Percentiles rank a stretch among this genome's conserved stretches.
phyloP scores from a whole-genome alignment of 1,140 invertebrate genomes.

The Brachionus asplanchnoidis region DNA sequence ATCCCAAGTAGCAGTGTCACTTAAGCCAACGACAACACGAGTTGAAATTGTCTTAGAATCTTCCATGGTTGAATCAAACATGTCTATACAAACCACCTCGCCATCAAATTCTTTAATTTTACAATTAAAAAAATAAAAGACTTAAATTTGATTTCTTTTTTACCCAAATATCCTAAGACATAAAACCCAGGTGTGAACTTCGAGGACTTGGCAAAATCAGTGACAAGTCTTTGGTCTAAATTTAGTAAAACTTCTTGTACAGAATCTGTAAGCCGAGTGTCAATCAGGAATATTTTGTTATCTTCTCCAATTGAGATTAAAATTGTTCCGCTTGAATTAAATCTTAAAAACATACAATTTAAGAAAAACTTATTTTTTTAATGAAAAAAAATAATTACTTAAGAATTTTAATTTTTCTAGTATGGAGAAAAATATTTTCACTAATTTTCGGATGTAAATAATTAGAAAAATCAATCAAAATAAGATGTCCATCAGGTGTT shows the following conservation, averaged over 20 bases:
- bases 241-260: background rate
- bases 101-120: conserved; percentile 19
- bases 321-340: conserved; percentile 34
- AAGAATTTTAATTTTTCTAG: background rate
- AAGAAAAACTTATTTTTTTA: too few species aligned
- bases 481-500: background rate
- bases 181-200: background rate
- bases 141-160: background rate
- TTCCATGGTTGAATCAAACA: background rate
- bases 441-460: background rate
- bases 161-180: background rate
- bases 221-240: conserved; percentile 5
- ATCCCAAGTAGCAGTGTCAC: background rate
- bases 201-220: background rate
- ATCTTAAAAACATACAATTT: background rate
- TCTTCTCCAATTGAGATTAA: conserved; percentile 23
- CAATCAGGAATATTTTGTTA: conserved; percentile 21
- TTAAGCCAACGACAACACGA: background rate
- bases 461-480: conserved; percentile 16
- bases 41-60: background rate
- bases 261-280: background rate
- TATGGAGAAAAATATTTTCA: background rate
- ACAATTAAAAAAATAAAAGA: background rate
- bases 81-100: background rate
- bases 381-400: background rate